Evolutionary conservation across 2,797 vertebrate genomes (phyloP).

Genomic region (Sylvilagus floridanus): DNA sequence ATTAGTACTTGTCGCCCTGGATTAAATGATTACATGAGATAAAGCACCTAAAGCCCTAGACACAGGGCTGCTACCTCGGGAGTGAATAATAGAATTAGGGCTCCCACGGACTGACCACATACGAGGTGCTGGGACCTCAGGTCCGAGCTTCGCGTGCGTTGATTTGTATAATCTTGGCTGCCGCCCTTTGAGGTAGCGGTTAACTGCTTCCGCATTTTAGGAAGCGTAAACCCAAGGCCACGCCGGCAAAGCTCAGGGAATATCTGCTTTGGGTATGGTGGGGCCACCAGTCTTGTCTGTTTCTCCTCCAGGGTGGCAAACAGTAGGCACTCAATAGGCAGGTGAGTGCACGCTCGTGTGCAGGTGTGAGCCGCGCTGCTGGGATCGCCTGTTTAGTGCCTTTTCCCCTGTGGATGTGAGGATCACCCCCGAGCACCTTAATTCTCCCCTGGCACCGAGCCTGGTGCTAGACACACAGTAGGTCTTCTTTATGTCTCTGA

Average conservation of each 20-base stretch:
- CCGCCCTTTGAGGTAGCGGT: not conserved
- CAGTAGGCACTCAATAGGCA: not conserved
- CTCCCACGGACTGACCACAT: slow-evolving; percentile 63
- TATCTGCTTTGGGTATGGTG: slow-evolving; percentile 18
- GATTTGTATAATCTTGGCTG: slow-evolving; percentile 42
- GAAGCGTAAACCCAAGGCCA: slow-evolving; percentile 1
- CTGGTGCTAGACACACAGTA: not conserved
- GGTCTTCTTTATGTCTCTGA: not conserved
- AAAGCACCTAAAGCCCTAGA: slow-evolving; percentile 70
- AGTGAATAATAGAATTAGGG: slow-evolving; percentile 74
- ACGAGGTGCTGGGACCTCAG: slow-evolving; percentile 48
- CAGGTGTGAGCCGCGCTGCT: accelerated
- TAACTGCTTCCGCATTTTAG: slow-evolving; percentile 37
- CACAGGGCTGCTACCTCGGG: slow-evolving; percentile 55
- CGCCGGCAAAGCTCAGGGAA: not conserved
- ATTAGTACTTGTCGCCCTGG: slow-evolving; percentile 65
- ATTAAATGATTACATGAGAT: slow-evolving; percentile 77
- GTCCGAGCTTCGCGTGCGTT: not conserved
- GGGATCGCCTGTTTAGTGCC: too few species aligned
- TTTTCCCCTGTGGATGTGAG: too few species aligned
- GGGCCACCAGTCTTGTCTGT: not conserved
- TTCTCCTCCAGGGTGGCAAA: not conserved
- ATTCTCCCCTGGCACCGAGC: not conserved
- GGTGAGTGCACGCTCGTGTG: not conserved
- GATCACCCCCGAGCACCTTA: not conserved